Evolutionary conservation across 2,888 invertebrate species (phyloP).

Genomic region (Campaea margaritaria): DNA sequence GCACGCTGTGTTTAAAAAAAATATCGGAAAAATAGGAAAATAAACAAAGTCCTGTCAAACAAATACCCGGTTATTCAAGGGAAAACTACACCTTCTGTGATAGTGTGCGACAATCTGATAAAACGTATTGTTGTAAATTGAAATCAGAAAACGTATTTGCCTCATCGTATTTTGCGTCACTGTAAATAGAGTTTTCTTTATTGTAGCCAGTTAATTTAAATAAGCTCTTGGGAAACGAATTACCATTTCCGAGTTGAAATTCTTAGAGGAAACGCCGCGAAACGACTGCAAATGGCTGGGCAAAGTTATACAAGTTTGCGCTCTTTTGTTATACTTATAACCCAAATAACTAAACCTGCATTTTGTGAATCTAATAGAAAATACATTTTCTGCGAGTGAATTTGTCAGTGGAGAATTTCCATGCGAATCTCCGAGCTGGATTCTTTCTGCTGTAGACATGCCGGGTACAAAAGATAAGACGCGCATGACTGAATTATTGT

Average conservation of each 20-base stretch:
- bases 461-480: constrained; percentile 50
- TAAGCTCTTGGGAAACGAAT: constrained; percentile 49
- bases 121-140: no score
- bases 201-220: constrained; percentile 44
- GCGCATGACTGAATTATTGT: constrained; percentile 49
- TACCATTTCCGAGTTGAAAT: constrained; percentile 56
- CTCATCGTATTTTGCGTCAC: background rate
- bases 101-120: no score
- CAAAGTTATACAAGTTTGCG: constrained; percentile 52
- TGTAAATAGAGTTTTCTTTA: constrained; percentile 19
- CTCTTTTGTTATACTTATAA: constrained; percentile 51
- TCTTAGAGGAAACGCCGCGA: constrained; percentile 54
- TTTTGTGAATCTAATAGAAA: constrained; percentile 49
- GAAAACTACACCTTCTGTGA: no score
- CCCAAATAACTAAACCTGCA: constrained; percentile 51
- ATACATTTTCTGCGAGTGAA: constrained; percentile 47
- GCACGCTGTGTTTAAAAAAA: no score
- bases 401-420: constrained; percentile 47
- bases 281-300: constrained; percentile 55
- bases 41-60: no score
- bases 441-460: constrained; percentile 48
- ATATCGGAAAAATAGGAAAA: no score
- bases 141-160: background rate
- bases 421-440: constrained; percentile 46
- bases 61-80: no score